Percentiles rank a stretch among this genome's conserved stretches.
These are phyloP conservation scores for Salvator merianae DNA, from an alignment of 2,113 vertebrate species.

Conservation along the genomic window DNA sequence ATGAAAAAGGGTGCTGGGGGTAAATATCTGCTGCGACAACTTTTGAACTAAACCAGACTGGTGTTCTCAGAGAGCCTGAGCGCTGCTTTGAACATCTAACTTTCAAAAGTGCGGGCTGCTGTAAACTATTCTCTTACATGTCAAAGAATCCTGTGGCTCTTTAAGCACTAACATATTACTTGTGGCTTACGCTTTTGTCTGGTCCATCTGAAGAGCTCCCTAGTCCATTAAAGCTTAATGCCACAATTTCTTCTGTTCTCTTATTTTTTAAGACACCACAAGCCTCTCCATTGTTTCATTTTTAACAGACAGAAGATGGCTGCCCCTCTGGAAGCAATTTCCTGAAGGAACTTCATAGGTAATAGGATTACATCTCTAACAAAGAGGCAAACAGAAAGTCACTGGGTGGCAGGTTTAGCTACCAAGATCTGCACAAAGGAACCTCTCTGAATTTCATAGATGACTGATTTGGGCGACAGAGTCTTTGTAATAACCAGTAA, in stretches of 20 bases:
- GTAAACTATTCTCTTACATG: background rate
- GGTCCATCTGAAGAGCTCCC: background rate
- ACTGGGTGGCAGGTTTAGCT: constrained; percentile 21
- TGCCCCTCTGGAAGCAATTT: constrained; percentile 13
- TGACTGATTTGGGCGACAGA: background rate
- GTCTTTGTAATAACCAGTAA: constrained; percentile 5
- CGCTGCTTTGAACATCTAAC: background rate
- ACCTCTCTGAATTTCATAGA: background rate
- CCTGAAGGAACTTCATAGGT: constrained; percentile 23
- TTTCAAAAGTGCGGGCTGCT: background rate
- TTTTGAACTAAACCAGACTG: background rate
- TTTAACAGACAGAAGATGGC: background rate
- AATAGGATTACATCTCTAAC: constrained; percentile 25
- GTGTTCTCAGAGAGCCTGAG: background rate
- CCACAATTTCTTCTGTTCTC: background rate
- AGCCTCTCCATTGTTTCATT: background rate
- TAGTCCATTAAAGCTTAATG: background rate
- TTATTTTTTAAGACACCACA: background rate
- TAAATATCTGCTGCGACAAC: background rate
- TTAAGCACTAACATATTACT: background rate
- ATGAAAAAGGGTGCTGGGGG: background rate
- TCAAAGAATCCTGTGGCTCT: background rate
- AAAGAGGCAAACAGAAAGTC: constrained; percentile 4
- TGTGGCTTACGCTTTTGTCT: background rate
- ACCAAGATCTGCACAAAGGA: background rate